Percentiles rank a stretch among this genome's conserved stretches.
Evolutionary conservation across 2,888 invertebrate species (phyloP).

Genomic region (Tromatobia lineatoria): DNA sequence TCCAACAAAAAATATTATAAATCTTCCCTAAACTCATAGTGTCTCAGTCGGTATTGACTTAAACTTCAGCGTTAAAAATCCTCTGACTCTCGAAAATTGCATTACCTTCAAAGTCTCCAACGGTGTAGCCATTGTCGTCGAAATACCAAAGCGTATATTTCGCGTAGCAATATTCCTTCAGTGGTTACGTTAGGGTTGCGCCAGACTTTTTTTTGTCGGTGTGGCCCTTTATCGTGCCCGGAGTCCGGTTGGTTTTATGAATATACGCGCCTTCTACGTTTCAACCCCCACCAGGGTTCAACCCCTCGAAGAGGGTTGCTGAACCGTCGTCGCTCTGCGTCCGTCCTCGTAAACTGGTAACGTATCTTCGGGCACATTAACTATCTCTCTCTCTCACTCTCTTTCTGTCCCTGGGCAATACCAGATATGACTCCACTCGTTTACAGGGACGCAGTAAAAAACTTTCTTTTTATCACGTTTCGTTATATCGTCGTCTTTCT

Average conservation of each 20-base stretch:
- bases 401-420: neutral
- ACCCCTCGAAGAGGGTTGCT: slow-evolving; percentile 44
- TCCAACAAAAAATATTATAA: neutral
- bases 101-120: neutral
- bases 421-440: neutral
- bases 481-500: neutral
- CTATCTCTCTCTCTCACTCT: too few species aligned
- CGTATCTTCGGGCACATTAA: neutral
- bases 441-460: slow-evolving; percentile 6
- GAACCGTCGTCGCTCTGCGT: slow-evolving; percentile 24
- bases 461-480: slow-evolving; percentile 13
- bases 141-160: slow-evolving; percentile 27
- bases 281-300: slow-evolving; percentile 3
- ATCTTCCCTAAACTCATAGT: neutral
- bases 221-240: slow-evolving; percentile 22
- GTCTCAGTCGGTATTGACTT: neutral
- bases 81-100: neutral
- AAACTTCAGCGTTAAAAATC: neutral
- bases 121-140: slow-evolving; percentile 21
- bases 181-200: slow-evolving; percentile 10
- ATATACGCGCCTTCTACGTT: slow-evolving; percentile 30
- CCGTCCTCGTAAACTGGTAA: slow-evolving; percentile 32
- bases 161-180: slow-evolving; percentile 26
- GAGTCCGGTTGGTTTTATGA: slow-evolving; percentile 33
- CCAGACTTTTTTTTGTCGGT: neutral